A percentile compares a stretch with the other conserved stretches of the same genome.
Conservation (phyloP, 2,888 invertebrate genomes). For the Melanargia galathea region DNA sequence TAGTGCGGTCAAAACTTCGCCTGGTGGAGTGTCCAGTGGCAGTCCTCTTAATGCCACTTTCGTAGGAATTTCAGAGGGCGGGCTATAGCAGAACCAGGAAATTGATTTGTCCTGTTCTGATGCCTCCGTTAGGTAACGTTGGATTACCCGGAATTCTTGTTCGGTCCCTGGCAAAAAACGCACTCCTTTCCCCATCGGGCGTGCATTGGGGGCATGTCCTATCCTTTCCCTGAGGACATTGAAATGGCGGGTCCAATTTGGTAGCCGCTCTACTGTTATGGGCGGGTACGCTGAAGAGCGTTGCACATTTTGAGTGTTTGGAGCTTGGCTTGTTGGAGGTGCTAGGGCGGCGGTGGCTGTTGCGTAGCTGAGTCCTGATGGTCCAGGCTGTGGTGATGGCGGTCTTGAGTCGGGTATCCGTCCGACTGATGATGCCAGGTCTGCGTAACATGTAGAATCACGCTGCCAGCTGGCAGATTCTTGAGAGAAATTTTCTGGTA, state of each 20-base stretch:
- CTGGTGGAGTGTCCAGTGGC: no score
- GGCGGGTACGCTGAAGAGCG: background rate
- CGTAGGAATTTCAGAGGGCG: background rate
- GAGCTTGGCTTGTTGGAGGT: background rate
- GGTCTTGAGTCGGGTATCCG: background rate
- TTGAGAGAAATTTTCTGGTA: no score
- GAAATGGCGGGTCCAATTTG: background rate
- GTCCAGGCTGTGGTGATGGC: background rate
- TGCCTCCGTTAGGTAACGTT: background rate
- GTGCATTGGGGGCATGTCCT: background rate
- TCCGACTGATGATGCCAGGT: background rate
- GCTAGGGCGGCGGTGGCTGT: background rate
- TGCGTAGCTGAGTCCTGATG: background rate
- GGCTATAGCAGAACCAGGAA: background rate
- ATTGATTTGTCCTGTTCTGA: background rate
- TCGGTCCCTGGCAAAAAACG: background rate
- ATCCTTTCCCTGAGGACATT: background rate
- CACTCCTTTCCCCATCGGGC: background rate
- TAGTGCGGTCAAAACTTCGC: no score
- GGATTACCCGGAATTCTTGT: background rate
- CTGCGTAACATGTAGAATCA: background rate
- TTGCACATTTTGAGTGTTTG: background rate
- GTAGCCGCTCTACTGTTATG: background rate
- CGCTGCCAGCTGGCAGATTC: background rate
- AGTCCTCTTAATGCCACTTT: background rate